Conservation (phyloP, 2,888 invertebrate species). For the Myopa testacea region DNA sequence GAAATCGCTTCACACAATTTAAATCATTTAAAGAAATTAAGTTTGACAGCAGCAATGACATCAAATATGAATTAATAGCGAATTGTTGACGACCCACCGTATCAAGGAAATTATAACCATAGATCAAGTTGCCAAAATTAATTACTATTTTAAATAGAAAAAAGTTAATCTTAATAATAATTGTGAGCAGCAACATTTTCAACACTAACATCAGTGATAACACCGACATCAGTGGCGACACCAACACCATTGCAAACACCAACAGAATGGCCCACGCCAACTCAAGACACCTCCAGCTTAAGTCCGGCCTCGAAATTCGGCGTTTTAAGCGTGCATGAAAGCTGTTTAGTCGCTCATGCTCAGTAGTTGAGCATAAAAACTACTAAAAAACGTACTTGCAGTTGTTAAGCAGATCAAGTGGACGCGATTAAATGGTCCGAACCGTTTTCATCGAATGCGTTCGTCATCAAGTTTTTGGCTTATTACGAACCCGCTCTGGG, state of each 20-base stretch:
- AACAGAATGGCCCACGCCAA: background rate
- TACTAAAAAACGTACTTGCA: background rate
- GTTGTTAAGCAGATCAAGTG: background rate
- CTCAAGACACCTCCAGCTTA: background rate
- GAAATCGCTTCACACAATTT: background rate
- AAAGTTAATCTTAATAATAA: background rate
- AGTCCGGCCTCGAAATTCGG: background rate
- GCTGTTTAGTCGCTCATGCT: conserved; percentile 14
- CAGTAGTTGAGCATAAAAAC: conserved; percentile 15
- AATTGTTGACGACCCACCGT: conserved; percentile 24
- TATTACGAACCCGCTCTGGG: no score
- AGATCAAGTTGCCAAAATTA: conserved; percentile 41
- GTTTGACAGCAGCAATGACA: conserved; percentile 10
- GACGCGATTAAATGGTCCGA: conserved; percentile 18
- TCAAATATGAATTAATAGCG: conserved; percentile 30
- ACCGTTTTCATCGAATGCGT: conserved; percentile 26
- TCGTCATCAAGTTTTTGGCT: conserved; percentile 23
- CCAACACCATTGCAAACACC: conserved; percentile 2
- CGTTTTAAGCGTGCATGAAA: conserved; percentile 8
- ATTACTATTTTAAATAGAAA: conserved; percentile 37
- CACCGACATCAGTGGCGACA: background rate
- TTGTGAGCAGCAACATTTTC: conserved; percentile 2
- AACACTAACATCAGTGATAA: background rate
- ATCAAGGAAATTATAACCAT: conserved; percentile 39
- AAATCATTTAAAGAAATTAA: conserved; percentile 13